phyloP scores from a whole-genome alignment of 1,140 invertebrate genomes.

The Apis mellifera region DNA sequence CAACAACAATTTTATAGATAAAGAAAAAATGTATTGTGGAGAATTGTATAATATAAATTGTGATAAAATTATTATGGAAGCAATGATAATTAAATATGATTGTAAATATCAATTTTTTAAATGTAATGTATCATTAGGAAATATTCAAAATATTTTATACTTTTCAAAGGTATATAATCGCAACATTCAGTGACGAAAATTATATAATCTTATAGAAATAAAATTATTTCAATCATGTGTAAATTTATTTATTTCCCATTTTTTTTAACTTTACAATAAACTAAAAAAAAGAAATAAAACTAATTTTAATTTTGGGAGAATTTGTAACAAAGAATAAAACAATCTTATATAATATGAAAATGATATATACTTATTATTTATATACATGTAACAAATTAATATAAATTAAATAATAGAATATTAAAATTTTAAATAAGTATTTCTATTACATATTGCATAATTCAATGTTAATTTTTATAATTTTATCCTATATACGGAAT shows the following conservation, averaged over 20 bases:
- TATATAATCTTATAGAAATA: constrained; percentile 47
- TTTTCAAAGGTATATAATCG: constrained; percentile 43
- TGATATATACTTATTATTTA: constrained; percentile 32
- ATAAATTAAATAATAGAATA: constrained; percentile 32
- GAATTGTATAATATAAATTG: constrained; percentile 30
- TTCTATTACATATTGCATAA: constrained; percentile 19
- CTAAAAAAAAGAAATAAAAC: neutral
- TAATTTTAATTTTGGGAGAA: neutral
- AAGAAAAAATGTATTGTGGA: constrained; percentile 47
- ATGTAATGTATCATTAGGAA: constrained; percentile 14
- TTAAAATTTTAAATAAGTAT: constrained; percentile 10
- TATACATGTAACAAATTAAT: constrained; percentile 23
- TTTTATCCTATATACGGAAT: constrained; percentile 10
- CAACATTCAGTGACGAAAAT: constrained; percentile 9
- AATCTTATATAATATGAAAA: constrained; percentile 34
- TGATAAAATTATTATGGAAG: constrained; percentile 41
- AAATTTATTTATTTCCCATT: constrained; percentile 41
- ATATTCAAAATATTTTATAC: constrained; percentile 51
- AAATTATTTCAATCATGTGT: constrained; percentile 41
- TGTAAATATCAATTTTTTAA: neutral
- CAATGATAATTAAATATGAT: constrained; percentile 17
- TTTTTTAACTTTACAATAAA: neutral
- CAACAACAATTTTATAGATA: constrained; percentile 84
- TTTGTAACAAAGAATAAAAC: constrained; percentile 10
- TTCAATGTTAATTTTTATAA: constrained; percentile 16